phyloP scores from a whole-genome alignment of 2,797 vertebrate genomes.

The Sparus aurata region DNA sequence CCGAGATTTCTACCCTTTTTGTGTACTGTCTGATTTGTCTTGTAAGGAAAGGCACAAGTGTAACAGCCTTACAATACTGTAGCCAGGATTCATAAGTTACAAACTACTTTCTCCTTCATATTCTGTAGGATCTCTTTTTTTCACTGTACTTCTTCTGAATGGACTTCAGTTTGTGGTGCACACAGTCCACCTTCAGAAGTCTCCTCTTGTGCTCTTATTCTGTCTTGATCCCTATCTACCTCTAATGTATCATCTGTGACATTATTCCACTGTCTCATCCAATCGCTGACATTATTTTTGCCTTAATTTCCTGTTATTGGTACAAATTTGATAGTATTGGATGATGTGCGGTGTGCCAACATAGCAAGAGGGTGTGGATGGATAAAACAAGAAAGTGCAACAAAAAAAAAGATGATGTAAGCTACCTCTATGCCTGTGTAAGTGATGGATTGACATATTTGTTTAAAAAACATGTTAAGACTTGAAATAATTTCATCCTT shows the following conservation, averaged over 20 bases:
- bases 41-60: slow-evolving; percentile 37
- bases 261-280: slow-evolving; percentile 65
- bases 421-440: slow-evolving; percentile 74
- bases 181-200: slow-evolving; percentile 32
- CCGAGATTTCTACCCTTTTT: slow-evolving; percentile 23
- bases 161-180: slow-evolving; percentile 38
- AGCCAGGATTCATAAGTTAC: slow-evolving; percentile 20
- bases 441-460: slow-evolving; percentile 64
- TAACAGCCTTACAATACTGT: slow-evolving; percentile 39
- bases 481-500: slow-evolving; percentile 60
- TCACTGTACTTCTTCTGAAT: slow-evolving; percentile 38
- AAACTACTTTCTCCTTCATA: neutral
- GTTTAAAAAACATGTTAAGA: slow-evolving; percentile 46
- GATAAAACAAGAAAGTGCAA: slow-evolving; percentile 65
- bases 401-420: slow-evolving; percentile 66
- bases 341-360: slow-evolving; percentile 66
- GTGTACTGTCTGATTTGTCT: slow-evolving; percentile 42
- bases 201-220: slow-evolving; percentile 61
- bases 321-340: slow-evolving; percentile 47
- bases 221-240: slow-evolving; percentile 78
- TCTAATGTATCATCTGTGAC: slow-evolving; percentile 74
- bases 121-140: slow-evolving; percentile 18
- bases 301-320: slow-evolving; percentile 71
- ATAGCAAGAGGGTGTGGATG: slow-evolving; percentile 48
- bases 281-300: slow-evolving; percentile 64